Evolutionary conservation across 1,140 invertebrate genomes (phyloP).

Genomic region (Bombus pascuorum): DNA sequence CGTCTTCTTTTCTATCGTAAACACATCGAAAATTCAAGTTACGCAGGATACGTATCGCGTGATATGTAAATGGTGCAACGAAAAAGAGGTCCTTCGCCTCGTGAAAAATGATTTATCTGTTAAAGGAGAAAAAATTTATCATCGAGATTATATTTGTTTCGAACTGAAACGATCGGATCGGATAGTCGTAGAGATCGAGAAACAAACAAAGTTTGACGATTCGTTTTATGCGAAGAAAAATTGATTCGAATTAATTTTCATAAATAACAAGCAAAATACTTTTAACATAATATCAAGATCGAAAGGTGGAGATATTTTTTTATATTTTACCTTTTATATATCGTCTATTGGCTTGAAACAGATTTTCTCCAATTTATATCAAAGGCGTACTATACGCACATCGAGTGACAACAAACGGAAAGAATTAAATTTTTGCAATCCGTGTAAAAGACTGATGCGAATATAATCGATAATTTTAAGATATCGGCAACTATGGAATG

Average conservation of each 20-base stretch:
- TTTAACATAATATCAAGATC: too few relatives aligned
- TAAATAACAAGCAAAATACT: fast-evolving
- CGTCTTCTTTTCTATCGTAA: too few relatives aligned
- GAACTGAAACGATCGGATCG: background rate
- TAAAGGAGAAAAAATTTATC: background rate
- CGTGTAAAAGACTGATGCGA: background rate
- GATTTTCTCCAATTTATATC: background rate
- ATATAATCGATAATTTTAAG: background rate
- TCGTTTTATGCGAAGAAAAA: background rate
- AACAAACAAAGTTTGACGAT: background rate
- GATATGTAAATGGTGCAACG: background rate
- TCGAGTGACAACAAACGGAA: background rate
- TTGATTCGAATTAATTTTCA: background rate
- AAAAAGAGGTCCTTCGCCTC: too few relatives aligned
- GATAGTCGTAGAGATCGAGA: background rate
- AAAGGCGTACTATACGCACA: background rate
- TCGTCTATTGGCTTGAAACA: background rate
- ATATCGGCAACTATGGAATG: background rate
- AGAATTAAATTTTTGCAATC: background rate
- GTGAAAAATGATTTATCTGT: background rate
- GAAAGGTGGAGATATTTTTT: background rate
- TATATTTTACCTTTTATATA: background rate
- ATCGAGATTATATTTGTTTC: background rate
- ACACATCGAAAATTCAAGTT: too few relatives aligned
- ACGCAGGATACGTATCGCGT: background rate